Base-by-base conservation (phyloP, 1,140 invertebrate genomes). In the Potamilus streckersoni region DNA sequence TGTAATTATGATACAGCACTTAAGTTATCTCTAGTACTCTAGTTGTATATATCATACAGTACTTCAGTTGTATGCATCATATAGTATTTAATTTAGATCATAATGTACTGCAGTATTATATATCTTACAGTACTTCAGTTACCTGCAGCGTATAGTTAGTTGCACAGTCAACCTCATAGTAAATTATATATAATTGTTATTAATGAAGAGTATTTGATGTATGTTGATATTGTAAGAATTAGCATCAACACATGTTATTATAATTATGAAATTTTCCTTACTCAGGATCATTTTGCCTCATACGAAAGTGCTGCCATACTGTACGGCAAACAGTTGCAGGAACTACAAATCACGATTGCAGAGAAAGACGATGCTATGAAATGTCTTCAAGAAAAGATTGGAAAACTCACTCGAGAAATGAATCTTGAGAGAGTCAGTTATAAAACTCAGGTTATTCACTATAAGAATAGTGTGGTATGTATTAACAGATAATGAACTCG, bases 251-350 rank as follows among this genome's bases (percentile, higher is more conserved):
- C n/a, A 15, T 27, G 1, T 64, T 68, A 68, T 68, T 2, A n/a
- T 57, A n/a, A 31, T 58, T 58, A 2, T 71, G 2, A 71, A 14
- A 31, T 20, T 70, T 17, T 12, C 23, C 64, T 23, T 31, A 76
- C 79, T 38, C 66, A 83, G 82, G 75, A 79, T 73, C 82, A 84
- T 76, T 75, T 79, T 59, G 66, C 75, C 15, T 77, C 63, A 27
- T 74, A 79, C 4, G 77, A 82, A 38, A 63, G 20, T 2, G 75
- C 68, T 14, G 75, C 63, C 2, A 70, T 79, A 19, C 74, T 80
- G 55, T 71, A 76, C 23, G 62, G 58, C 11, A 64, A 60, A 6
- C 74, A 80, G 61, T 70, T 78, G 13, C 79, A 82, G 56, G 71
- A 73, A 2, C 68, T 84, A 57, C 64, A 78, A 55, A 74, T 74